Evolutionary conservation across 2,888 invertebrate species (phyloP).

Genomic region (Uloborus plumipes): DNA sequence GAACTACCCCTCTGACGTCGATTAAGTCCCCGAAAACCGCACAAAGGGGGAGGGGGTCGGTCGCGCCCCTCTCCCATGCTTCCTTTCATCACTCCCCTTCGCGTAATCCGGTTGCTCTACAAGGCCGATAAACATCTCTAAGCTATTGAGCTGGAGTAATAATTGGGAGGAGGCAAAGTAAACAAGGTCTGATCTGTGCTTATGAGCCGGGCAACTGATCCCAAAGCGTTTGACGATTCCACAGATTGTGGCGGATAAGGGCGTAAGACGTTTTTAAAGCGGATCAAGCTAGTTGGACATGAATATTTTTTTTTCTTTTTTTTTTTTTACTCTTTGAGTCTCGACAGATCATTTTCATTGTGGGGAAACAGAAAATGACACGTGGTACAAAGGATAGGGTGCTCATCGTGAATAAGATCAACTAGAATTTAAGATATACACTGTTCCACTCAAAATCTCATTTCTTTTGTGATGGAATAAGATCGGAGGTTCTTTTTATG

Average conservation of each 20-base stretch:
- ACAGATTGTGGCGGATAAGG: constrained; percentile 59
- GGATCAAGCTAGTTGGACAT: constrained; percentile 28
- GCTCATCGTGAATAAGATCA: too few species aligned
- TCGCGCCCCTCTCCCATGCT: neutral
- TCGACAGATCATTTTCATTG: too few species aligned
- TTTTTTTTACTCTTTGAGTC: too few species aligned
- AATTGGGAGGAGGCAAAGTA: constrained; percentile 61
- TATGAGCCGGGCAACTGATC: constrained; percentile 4
- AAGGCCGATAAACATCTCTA: constrained; percentile 62
- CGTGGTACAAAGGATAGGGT: too few species aligned
- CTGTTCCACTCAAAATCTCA: too few species aligned
- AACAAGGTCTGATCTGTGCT: constrained; percentile 45
- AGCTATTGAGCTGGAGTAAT: constrained; percentile 26
- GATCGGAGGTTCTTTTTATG: too few species aligned
- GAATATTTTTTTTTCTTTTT: too few species aligned
- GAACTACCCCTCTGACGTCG: constrained; percentile 59
- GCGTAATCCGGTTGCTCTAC: constrained; percentile 62
- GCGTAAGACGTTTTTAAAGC: constrained; percentile 43
- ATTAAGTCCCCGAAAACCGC: constrained; percentile 42
- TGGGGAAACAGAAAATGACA: too few species aligned
- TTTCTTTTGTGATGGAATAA: too few species aligned
- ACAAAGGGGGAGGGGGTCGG: too few species aligned
- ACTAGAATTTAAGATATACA: too few species aligned
- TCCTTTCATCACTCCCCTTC: constrained; percentile 6
- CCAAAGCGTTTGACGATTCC: neutral